phyloP scores from a whole-genome alignment of 2,888 invertebrate genomes.

The Sesia apiformis region DNA sequence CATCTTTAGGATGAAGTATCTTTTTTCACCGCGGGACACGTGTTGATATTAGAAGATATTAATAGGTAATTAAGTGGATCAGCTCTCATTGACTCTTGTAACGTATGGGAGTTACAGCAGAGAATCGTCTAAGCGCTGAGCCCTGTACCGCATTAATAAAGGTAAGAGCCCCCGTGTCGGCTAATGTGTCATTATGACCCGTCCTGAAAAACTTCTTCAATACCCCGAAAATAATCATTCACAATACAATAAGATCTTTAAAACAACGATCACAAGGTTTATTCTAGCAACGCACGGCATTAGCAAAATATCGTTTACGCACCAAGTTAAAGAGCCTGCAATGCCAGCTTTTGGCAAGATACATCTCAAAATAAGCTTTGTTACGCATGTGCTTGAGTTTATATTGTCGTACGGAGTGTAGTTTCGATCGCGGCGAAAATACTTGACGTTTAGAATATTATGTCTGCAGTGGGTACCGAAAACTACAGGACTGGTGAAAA shows the following conservation, averaged over 20 bases:
- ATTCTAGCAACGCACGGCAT: neutral
- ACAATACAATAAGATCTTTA: slow-evolving; percentile 26
- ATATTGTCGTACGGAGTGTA: slow-evolving; percentile 7
- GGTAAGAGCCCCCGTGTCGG: slow-evolving; percentile 60
- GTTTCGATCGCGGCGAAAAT: slow-evolving; percentile 37
- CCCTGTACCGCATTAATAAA: slow-evolving; percentile 67
- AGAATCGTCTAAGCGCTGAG: slow-evolving; percentile 34
- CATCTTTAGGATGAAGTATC: too few relatives aligned
- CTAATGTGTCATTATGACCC: slow-evolving; percentile 68
- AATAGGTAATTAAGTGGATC: neutral
- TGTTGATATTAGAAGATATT: neutral
- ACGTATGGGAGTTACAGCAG: neutral
- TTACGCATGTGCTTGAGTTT: slow-evolving; percentile 14
- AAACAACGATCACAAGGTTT: neutral
- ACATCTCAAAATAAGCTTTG: slow-evolving; percentile 34
- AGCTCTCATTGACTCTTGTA: neutral
- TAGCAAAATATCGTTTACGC: slow-evolving; percentile 32
- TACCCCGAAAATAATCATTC: slow-evolving; percentile 24
- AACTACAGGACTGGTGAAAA: slow-evolving; percentile 34
- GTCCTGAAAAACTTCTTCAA: slow-evolving; percentile 61
- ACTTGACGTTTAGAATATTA: slow-evolving; percentile 20
- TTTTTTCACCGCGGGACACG: too few relatives aligned
- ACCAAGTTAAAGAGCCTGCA: slow-evolving; percentile 42
- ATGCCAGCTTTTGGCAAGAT: slow-evolving; percentile 27
- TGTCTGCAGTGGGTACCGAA: slow-evolving; percentile 28